These are phyloP conservation scores for Drosophila sp. DNA, from an alignment of 1,140 invertebrate genomes.

Conservation along the genomic window DNA sequence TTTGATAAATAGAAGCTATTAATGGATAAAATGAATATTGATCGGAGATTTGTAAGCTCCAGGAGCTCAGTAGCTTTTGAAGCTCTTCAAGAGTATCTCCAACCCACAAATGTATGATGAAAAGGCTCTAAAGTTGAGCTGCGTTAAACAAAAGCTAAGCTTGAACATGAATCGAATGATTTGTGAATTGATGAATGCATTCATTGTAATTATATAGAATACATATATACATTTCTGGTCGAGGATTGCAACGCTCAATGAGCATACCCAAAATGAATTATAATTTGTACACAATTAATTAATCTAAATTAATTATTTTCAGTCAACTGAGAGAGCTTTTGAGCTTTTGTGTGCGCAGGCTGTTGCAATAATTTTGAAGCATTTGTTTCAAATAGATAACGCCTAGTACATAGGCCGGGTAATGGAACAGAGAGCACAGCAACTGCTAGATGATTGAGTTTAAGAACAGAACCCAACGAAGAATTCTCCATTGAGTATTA, in stretches of 20 bases:
- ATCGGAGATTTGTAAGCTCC: conserved; percentile 2
- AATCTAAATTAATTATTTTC: conserved; percentile 9
- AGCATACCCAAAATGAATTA: conserved; percentile 20
- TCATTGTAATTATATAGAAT: conserved; percentile 76
- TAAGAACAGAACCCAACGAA: conserved; percentile 11
- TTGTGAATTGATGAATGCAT: conserved; percentile 45
- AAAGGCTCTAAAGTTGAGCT: conserved; percentile 28
- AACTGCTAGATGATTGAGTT: conserved; percentile 25
- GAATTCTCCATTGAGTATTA: conserved; percentile 28
- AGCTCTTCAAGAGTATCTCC: no score
- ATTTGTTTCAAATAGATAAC: background rate
- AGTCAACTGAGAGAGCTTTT: conserved; percentile 26
- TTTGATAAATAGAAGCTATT: conserved; percentile 19
- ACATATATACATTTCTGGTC: conserved; percentile 65
- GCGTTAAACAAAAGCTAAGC: conserved; percentile 74
- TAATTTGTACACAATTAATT: conserved; percentile 4
- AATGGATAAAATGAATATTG: conserved; percentile 3
- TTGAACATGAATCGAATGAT: conserved; percentile 30
- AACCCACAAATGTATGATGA: no score
- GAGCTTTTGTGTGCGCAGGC: conserved; percentile 34
- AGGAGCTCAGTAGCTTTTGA: no score
- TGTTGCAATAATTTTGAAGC: conserved; percentile 30
- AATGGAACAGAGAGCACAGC: conserved; percentile 21
- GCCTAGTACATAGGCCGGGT: conserved; percentile 11
- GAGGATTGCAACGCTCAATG: conserved; percentile 1